Conservation (phyloP, 1,140 invertebrate genomes). For the Dryas iulia region DNA sequence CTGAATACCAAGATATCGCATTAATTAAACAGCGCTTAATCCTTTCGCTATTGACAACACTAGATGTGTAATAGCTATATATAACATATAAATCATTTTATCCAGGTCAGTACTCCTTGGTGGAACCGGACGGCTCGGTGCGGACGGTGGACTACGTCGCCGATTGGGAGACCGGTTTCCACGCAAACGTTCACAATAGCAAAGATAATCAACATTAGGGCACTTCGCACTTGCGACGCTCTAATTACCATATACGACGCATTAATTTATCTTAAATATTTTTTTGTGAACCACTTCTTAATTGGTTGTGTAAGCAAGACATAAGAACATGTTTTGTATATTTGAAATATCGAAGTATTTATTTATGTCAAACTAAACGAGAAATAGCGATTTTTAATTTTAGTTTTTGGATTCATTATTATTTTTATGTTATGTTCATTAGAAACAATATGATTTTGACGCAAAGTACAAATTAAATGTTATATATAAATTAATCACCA, state of each 20-base stretch:
- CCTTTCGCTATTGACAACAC: conserved; percentile 21
- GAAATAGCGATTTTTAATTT: too few species aligned
- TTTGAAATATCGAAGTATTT: too few species aligned
- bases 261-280: conserved; percentile 16
- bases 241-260: conserved; percentile 13
- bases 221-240: conserved; percentile 9
- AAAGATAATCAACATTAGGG: conserved; percentile 77
- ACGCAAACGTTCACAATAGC: conserved; percentile 87
- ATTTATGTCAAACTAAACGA: too few species aligned
- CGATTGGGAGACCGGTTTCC: conserved; percentile 89
- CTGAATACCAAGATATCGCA: not conserved
- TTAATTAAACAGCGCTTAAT: conserved; percentile 17
- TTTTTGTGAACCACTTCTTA: conserved; percentile 16
- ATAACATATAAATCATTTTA: conserved; percentile 31
- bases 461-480: too few species aligned
- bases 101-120: conserved; percentile 87
- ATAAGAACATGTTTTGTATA: too few species aligned
- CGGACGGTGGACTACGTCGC: conserved; percentile 89
- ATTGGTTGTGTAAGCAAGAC: too few species aligned
- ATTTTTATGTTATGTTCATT: too few species aligned
- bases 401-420: too few species aligned
- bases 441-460: too few species aligned
- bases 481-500: too few species aligned
- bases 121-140: conserved; percentile 89
- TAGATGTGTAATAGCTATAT: not conserved